A percentile compares a stretch with the other conserved stretches of the same genome.
phyloP scores from a whole-genome alignment of 2,113 vertebrate genomes.

The Poeciliopsis retropinna region DNA sequence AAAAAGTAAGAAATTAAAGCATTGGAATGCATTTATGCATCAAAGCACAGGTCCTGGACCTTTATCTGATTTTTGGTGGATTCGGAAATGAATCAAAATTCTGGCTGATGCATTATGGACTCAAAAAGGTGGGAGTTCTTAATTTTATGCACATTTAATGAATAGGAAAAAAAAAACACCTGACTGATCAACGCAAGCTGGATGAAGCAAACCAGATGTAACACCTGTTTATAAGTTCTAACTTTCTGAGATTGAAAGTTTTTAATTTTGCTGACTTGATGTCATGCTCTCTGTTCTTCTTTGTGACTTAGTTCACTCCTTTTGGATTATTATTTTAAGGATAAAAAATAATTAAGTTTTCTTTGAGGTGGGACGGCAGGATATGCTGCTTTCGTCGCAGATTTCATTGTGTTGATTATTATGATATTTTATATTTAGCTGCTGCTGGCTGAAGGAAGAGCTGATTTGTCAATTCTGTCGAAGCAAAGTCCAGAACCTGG shows the following conservation, averaged over 20 bases:
- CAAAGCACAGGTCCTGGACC: no score
- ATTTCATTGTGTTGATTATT: background rate
- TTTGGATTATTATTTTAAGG: background rate
- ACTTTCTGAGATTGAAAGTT: background rate
- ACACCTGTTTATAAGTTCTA: background rate
- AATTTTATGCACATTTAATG: no score
- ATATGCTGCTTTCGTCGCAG: background rate
- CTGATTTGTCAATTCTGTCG: background rate
- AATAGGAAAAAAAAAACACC: no score
- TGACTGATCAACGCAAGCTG: no score
- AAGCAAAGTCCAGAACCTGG: no score
- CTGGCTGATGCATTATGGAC: no score
- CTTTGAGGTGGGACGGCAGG: background rate
- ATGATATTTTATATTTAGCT: background rate
- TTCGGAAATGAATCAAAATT: no score
- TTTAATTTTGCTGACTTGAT: background rate
- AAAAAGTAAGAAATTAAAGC: no score
- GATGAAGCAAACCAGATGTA: background rate
- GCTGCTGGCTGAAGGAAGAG: no score
- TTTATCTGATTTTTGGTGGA: no score
- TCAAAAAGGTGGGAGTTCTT: no score
- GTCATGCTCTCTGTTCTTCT: background rate
- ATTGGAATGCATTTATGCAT: no score
- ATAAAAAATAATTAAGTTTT: background rate
- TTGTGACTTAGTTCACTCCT: background rate